phyloP scores from a whole-genome alignment of 1,140 invertebrate genomes.

The Ylistrum balloti region DNA sequence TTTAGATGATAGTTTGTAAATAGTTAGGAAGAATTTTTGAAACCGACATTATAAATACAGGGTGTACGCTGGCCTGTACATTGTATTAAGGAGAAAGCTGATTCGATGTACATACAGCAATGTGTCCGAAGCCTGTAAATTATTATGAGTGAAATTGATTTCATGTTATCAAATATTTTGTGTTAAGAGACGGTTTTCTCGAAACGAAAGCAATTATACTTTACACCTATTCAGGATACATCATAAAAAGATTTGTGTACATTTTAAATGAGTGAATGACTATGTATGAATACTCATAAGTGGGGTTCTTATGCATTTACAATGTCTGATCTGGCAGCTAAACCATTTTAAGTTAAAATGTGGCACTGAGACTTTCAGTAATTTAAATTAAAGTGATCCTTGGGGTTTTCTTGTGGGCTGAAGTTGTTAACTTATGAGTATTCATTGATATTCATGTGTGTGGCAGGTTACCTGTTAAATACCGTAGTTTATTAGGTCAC shows the following conservation, averaged over 20 bases:
- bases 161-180: background rate
- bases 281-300: slow-evolving; percentile 36
- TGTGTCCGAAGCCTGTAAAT: background rate
- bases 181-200: background rate
- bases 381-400: background rate
- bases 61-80: no score
- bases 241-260: background rate
- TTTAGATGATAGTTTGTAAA: no score
- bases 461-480: no score
- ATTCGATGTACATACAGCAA: no score
- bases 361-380: background rate
- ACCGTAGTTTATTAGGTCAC: no score
- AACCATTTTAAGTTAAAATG: background rate
- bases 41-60: no score
- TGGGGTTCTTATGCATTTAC: background rate
- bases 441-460: no score
- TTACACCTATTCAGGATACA: background rate
- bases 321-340: background rate
- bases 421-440: background rate
- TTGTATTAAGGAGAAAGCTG: no score
- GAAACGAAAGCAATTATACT: background rate
- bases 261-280: background rate
- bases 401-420: background rate
- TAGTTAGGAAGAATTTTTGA: no score
- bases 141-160: background rate